Conservation (phyloP, 2,797 vertebrate species). For the Astyanax mexicanus region DNA sequence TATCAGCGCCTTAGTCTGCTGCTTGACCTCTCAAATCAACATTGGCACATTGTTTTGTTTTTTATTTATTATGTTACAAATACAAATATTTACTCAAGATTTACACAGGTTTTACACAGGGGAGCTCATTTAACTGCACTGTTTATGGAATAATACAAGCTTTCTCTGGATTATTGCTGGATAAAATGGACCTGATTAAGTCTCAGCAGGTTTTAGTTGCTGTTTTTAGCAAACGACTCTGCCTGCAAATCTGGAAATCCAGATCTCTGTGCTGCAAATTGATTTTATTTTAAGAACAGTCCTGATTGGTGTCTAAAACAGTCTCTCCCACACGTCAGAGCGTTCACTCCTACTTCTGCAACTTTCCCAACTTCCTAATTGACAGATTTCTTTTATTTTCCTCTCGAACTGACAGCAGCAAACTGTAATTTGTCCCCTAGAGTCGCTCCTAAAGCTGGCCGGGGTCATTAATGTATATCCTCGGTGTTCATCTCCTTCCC, state of each 20-base stretch:
- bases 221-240: neutral
- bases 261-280: neutral
- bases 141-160: too few relatives aligned
- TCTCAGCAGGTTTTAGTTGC: too few relatives aligned
- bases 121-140: too few relatives aligned
- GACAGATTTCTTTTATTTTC: conserved; percentile 43
- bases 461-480: conserved; percentile 48
- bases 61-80: too few relatives aligned
- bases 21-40: too few relatives aligned
- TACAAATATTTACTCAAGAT: too few relatives aligned
- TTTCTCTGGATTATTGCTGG: too few relatives aligned
- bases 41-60: too few relatives aligned
- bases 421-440: conserved; percentile 41
- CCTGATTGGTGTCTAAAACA: conserved; percentile 1
- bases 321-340: neutral
- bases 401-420: conserved; percentile 25
- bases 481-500: conserved; percentile 78
- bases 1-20: too few relatives aligned
- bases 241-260: neutral
- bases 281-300: neutral
- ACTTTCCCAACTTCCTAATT: conserved; percentile 30
- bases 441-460: conserved; percentile 34
- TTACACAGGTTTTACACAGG: too few relatives aligned
- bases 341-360: neutral
- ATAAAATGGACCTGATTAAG: neutral